Evolutionary conservation across 2,797 vertebrate species (phyloP).

Genomic region (Microctenopoma steveboyesi): DNA sequence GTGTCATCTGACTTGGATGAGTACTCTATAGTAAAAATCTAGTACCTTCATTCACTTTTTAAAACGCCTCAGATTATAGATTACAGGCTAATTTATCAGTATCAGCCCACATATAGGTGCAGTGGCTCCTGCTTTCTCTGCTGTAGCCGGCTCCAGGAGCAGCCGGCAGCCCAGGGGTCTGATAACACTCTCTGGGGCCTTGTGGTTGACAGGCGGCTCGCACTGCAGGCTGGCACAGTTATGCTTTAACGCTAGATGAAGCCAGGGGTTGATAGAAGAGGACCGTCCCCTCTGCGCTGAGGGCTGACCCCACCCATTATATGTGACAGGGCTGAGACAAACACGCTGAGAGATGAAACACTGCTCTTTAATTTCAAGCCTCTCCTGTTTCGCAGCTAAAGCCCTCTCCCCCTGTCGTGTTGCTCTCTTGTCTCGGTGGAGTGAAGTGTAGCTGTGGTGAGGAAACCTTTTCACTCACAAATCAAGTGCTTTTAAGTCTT

Average conservation of each 20-base stretch:
- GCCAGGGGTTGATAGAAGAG: conserved; percentile 61
- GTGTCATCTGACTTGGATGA: conserved; percentile 16
- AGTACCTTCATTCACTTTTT: conserved; percentile 21
- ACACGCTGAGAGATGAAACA: conserved; percentile 72
- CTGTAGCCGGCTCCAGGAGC: conserved; percentile 52
- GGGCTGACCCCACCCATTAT: conserved; percentile 72
- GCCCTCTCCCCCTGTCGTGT: conserved; percentile 14
- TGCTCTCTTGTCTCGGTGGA: conserved; percentile 26
- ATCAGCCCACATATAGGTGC: conserved; percentile 44
- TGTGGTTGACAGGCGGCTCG: conserved; percentile 68
- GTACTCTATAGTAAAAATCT: conserved; percentile 6
- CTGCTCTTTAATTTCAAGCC: conserved; percentile 74
- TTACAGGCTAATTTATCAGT: conserved; percentile 42
- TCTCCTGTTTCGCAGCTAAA: conserved; percentile 69
- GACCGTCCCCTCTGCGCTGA: conserved; percentile 55
- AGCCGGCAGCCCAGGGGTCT: conserved; percentile 56
- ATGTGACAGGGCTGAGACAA: conserved; percentile 74
- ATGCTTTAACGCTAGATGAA: conserved; percentile 69
- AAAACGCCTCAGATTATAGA: conserved; percentile 19
- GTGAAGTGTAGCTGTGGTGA: conserved; percentile 15
- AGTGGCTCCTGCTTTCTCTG: conserved; percentile 25
- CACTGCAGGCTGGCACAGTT: conserved; percentile 60
- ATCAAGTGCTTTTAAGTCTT: conserved; percentile 22
- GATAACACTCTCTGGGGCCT: conserved; percentile 67
- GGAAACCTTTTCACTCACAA: conserved; percentile 26